Percentiles rank a stretch among this genome's conserved stretches.
These are phyloP conservation scores for Cantharis rustica DNA, from an alignment of 2,888 invertebrate species.

Conservation along the genomic window DNA sequence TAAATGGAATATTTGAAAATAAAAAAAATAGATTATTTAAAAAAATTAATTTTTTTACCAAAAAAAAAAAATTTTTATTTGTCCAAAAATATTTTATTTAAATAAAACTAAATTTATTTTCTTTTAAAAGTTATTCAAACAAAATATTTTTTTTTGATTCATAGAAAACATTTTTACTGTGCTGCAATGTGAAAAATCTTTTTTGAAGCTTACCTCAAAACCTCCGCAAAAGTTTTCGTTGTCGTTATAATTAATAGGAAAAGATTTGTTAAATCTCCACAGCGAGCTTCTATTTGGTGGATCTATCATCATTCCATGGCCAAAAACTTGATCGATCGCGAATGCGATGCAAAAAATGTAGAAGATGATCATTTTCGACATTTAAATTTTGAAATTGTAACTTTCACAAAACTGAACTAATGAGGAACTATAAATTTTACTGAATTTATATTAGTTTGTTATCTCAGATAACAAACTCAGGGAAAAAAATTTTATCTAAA, in stretches of 20 bases:
- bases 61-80: no score
- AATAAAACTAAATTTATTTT: no score
- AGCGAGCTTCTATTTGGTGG: conserved; percentile 60
- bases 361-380: neutral
- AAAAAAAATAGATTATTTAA: no score
- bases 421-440: neutral
- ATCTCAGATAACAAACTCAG: neutral
- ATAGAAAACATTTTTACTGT: no score
- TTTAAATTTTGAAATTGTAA: neutral
- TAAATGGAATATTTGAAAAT: no score
- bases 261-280: conserved; percentile 57
- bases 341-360: neutral
- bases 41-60: no score
- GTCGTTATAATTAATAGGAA: conserved; percentile 59
- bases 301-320: conserved; percentile 60
- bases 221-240: conserved; percentile 61
- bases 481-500: neutral
- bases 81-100: no score
- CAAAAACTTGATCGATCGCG: conserved; percentile 52
- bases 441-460: neutral
- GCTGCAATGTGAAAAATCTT: no score
- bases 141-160: no score
- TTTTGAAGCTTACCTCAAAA: conserved; percentile 45
- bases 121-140: no score
- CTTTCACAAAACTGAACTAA: neutral